Evolutionary conservation across 2,797 vertebrate genomes (phyloP).

Genomic region (Diplodus puntazzo): DNA sequence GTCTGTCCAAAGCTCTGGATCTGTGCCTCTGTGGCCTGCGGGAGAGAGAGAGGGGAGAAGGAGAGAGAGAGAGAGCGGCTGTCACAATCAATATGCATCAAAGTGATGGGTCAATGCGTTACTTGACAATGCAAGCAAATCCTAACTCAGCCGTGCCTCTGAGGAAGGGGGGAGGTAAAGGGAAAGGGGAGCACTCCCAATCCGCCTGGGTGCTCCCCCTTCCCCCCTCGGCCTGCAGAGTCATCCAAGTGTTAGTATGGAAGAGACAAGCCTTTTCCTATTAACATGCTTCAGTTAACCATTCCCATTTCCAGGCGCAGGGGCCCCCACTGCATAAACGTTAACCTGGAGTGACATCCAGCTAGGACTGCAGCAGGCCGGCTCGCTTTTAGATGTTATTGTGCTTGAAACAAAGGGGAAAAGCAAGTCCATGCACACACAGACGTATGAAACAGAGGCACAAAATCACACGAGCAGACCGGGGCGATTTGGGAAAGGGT

Average conservation of each 20-base stretch:
- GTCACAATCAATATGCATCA: constrained; percentile 95
- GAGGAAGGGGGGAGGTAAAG: constrained; percentile 64
- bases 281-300: constrained; percentile 96
- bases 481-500: constrained; percentile 62
- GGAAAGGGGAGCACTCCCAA: constrained; percentile 88
- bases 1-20: constrained; percentile 99
- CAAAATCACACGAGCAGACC: constrained; percentile 47
- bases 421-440: constrained; percentile 56
- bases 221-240: constrained; percentile 89
- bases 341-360: constrained; percentile 93
- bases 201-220: constrained; percentile 86
- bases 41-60: constrained; percentile 68
- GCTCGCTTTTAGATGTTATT: constrained; percentile 80
- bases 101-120: constrained; percentile 94
- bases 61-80: constrained; percentile 80
- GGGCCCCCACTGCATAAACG: constrained; percentile 85
- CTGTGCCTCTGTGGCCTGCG: constrained; percentile 97
- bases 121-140: constrained; percentile 94
- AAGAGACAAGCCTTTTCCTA: constrained; percentile 96
- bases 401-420: constrained; percentile 84
- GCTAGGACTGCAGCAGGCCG: constrained; percentile 81
- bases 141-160: constrained; percentile 91
- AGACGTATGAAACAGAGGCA: constrained; percentile 45
- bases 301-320: constrained; percentile 87
- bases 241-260: constrained; percentile 96